These are phyloP conservation scores for Oplegnathus fasciatus DNA, from an alignment of 2,113 vertebrate species.

Conservation along the genomic window DNA sequence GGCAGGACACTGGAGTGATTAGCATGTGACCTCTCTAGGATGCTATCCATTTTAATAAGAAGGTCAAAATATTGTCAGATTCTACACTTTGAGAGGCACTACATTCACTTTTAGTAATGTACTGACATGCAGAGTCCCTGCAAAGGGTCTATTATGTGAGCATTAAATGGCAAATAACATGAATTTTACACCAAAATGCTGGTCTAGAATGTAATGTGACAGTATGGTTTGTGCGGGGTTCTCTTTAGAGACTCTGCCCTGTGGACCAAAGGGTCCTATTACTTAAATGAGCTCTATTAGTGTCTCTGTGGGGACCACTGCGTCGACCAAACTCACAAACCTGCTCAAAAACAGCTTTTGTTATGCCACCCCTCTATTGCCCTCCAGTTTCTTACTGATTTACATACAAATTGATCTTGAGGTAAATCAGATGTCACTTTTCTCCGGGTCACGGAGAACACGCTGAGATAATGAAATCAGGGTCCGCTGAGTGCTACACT, in stretches of 20 bases:
- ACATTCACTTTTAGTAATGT: constrained; percentile 12
- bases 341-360: constrained; percentile 80
- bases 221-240: constrained; percentile 22
- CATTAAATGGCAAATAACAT: constrained; percentile 65
- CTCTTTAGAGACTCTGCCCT: constrained; percentile 46
- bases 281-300: constrained; percentile 85
- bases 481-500: constrained; percentile 82
- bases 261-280: constrained; percentile 78
- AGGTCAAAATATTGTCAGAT: constrained; percentile 29
- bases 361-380: constrained; percentile 78
- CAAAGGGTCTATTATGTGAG: constrained; percentile 34
- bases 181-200: constrained; percentile 54
- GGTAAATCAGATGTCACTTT: constrained; percentile 89
- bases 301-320: constrained; percentile 67
- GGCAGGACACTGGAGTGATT: constrained; percentile 29
- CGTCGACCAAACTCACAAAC: constrained; percentile 65
- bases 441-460: constrained; percentile 84
- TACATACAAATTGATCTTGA: constrained; percentile 90
- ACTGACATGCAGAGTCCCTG: constrained; percentile 28
- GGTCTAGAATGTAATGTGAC: constrained; percentile 39
- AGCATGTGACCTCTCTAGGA: constrained; percentile 48
- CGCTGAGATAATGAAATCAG: constrained; percentile 87
- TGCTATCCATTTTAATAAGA: constrained; percentile 32
- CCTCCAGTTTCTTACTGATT: constrained; percentile 84
- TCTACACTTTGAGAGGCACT: constrained; percentile 14